Percentiles rank a stretch among this genome's conserved stretches.
These are phyloP conservation scores for Pitta sordida DNA, from an alignment of 2,113 vertebrate genomes.

Conservation along the genomic window DNA sequence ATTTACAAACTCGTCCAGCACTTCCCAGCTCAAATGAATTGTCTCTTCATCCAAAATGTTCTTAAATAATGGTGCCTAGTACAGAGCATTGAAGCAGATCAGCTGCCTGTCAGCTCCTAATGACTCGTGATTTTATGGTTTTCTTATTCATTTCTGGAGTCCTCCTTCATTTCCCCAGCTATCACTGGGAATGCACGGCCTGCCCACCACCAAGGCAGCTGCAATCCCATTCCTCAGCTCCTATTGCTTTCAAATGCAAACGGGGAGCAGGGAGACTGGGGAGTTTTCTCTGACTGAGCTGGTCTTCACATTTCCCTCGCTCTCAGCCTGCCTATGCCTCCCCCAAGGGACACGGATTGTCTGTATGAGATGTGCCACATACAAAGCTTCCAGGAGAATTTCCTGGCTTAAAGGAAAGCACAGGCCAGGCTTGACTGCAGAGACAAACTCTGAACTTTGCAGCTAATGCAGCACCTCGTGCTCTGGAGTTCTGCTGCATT, in stretches of 20 bases:
- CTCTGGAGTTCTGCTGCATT: background rate
- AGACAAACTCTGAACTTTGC: background rate
- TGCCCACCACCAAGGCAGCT: background rate
- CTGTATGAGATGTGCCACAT: background rate
- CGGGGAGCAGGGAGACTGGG: background rate
- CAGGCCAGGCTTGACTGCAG: background rate
- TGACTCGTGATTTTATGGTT: conserved; percentile 20
- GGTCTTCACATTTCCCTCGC: background rate
- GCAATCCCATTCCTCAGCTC: background rate
- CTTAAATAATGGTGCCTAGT: background rate
- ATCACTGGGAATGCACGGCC: background rate
- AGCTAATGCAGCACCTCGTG: background rate
- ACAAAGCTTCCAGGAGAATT: background rate
- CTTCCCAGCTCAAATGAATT: conserved; percentile 5
- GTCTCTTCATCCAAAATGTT: background rate
- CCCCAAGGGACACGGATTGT: background rate
- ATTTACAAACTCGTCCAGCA: background rate
- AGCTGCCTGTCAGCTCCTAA: conserved; percentile 27
- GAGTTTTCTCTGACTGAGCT: background rate
- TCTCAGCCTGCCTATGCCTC: background rate
- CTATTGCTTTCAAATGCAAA: background rate
- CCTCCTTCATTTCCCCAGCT: background rate
- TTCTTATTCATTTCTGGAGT: background rate
- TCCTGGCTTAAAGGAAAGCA: background rate
- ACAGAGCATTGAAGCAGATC: conserved; percentile 5